These are phyloP conservation scores for Patiria miniata DNA, from an alignment of 35 echinoderm and acorn worm species.

Conservation along the genomic window DNA sequence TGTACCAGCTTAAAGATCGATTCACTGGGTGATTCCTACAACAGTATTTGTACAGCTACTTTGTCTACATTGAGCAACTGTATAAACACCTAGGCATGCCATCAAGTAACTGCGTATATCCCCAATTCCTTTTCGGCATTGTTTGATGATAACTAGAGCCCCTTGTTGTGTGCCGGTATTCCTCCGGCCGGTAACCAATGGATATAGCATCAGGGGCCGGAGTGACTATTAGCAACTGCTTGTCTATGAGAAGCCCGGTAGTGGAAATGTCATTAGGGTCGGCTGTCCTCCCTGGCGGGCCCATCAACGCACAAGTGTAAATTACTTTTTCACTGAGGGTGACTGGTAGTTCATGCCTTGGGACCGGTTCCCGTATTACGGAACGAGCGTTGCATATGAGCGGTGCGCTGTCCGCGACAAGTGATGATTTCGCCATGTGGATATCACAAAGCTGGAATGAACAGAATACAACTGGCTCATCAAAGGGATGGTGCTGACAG, in stretches of 20 bases:
- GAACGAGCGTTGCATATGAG: neutral
- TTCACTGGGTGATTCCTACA: neutral
- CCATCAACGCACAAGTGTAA: neutral
- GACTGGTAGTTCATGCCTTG: neutral
- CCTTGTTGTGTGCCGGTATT: conserved; percentile 8
- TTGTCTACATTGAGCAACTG: conserved; percentile 17
- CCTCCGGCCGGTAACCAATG: neutral
- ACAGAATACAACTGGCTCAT: no score
- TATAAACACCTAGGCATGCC: conserved; percentile 2
- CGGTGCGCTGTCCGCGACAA: no score
- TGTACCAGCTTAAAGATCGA: neutral
- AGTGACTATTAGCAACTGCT: conserved; percentile 2
- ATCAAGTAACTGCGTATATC: neutral
- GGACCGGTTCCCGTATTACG: neutral
- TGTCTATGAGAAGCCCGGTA: neutral
- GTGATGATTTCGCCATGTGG: no score
- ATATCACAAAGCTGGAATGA: no score
- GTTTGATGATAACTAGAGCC: neutral
- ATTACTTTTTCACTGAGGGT: conserved; percentile 21
- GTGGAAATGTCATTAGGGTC: conserved; percentile 14
- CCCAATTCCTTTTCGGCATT: neutral
- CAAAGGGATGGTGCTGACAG: no score
- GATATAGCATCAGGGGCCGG: no score
- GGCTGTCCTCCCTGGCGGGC: neutral
- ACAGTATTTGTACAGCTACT: conserved; percentile 1